Evolutionary conservation across 1,140 invertebrate species (phyloP).

Genomic region (Megalonaias nervosa): DNA sequence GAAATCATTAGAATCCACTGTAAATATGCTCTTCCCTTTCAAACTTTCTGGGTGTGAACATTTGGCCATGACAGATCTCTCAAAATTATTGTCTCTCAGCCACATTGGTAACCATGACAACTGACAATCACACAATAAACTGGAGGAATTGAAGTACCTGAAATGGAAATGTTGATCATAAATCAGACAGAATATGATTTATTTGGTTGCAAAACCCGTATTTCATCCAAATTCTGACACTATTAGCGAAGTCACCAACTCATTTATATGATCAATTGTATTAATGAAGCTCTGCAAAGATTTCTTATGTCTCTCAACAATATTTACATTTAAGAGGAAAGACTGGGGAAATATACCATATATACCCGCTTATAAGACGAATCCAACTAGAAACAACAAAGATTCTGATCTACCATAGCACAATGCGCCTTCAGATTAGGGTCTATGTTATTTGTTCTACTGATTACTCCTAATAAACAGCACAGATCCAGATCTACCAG

Average conservation of each 20-base stretch:
- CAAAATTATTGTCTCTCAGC: conserved; percentile 74
- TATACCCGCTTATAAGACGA: no score
- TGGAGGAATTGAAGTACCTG: conserved; percentile 80
- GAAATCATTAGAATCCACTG: conserved; percentile 81
- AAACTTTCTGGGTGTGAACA: conserved; percentile 87
- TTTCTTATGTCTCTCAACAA: no score
- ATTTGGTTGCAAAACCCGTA: neutral
- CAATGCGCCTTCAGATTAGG: no score
- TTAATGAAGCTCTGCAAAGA: no score
- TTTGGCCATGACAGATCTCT: conserved; percentile 73
- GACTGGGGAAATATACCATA: no score
- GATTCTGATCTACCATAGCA: no score
- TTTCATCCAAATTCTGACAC: neutral
- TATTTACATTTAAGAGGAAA: no score
- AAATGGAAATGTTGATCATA: conserved; percentile 25
- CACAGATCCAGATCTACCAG: no score
- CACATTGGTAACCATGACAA: conserved; percentile 85
- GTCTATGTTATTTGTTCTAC: no score
- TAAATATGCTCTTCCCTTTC: conserved; percentile 79
- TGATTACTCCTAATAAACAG: no score
- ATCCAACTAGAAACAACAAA: no score
- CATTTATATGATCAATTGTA: no score
- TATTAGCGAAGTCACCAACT: neutral
- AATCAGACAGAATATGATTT: neutral
- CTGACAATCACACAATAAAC: conserved; percentile 87